These are phyloP conservation scores for Melospiza georgiana DNA, from an alignment of 2,113 vertebrate species.

Conservation along the genomic window DNA sequence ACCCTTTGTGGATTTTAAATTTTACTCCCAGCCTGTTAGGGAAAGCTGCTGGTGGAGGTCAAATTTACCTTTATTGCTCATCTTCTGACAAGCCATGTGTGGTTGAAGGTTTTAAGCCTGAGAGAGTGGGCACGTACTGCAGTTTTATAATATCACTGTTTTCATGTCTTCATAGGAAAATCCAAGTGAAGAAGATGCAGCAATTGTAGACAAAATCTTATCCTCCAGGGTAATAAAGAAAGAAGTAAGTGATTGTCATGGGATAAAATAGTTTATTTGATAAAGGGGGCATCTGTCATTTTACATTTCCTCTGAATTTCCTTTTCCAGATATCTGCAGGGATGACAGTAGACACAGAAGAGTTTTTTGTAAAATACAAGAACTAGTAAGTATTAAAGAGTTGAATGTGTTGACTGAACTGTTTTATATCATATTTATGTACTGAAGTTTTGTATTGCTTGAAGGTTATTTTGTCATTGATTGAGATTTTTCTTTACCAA, in stretches of 20 bases:
- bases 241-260: slow-evolving; percentile 82
- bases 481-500: background rate
- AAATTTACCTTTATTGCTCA: background rate
- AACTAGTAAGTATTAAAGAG: slow-evolving; percentile 90
- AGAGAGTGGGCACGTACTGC: background rate
- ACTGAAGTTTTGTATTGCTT: background rate
- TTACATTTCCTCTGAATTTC: slow-evolving; percentile 37
- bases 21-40: background rate
- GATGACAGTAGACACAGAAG: slow-evolving; percentile 89
- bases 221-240: slow-evolving; percentile 90
- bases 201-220: slow-evolving; percentile 98
- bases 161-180: slow-evolving; percentile 82
- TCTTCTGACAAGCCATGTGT: background rate
- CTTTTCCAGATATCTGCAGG: slow-evolving; percentile 85
- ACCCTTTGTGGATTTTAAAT: background rate
- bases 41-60: background rate
- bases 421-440: background rate
- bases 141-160: background rate
- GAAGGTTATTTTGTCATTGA: background rate
- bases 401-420: background rate
- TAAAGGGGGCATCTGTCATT: background rate
- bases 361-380: slow-evolving; percentile 99
- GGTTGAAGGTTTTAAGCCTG: background rate
- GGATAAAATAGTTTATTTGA: background rate
- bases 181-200: slow-evolving; percentile 96